phyloP scores from a whole-genome alignment of 2,113 vertebrate genomes.

The Enhydra lutris region DNA sequence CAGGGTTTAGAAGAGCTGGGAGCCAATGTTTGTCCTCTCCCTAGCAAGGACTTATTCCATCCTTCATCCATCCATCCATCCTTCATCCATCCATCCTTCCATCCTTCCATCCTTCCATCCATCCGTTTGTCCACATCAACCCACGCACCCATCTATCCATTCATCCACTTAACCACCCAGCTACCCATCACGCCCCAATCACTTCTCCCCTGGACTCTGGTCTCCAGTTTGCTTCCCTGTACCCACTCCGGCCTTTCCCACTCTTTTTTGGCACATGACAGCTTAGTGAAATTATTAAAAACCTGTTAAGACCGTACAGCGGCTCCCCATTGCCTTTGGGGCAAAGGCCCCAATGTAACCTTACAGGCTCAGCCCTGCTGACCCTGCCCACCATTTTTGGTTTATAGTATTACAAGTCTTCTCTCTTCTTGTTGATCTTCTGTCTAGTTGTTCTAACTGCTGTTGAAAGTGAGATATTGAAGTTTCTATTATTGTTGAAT shows the following conservation, averaged over 20 bases:
- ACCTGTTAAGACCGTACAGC: neutral
- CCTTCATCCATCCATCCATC: no score
- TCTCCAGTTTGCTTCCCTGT: neutral
- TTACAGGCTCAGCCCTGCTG: neutral
- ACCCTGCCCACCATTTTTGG: neutral
- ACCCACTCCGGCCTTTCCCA: neutral
- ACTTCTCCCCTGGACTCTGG: neutral
- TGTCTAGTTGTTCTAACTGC: neutral
- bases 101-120: no score
- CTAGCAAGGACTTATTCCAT: neutral
- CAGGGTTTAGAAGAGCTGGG: neutral
- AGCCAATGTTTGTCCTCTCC: accelerated
- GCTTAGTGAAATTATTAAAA: neutral
- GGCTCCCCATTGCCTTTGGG: neutral
- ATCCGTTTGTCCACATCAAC: no score
- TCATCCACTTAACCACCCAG: neutral
- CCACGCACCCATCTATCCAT: neutral
- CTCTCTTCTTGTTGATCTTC: neutral
- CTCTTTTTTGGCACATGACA: neutral
- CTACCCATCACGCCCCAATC: neutral
- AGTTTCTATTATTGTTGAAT: neutral
- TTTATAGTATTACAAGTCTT: neutral
- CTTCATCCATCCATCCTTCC: no score
- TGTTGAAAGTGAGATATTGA: neutral
- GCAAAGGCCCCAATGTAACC: neutral